Base-by-base conservation (phyloP, 2,113 vertebrate genomes). In the Collichthys lucidus region DNA sequence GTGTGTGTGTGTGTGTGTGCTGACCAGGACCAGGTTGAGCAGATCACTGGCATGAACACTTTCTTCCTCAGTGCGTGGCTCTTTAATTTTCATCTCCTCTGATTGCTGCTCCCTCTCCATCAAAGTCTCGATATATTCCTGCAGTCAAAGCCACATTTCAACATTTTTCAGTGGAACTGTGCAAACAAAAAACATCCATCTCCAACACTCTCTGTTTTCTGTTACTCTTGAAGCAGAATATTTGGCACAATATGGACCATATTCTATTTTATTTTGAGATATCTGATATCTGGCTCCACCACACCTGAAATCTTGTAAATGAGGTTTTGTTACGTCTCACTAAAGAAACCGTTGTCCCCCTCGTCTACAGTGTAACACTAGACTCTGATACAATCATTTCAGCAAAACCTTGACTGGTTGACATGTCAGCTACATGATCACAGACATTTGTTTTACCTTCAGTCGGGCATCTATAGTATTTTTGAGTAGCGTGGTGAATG, bases 51-150 rank as follows among this genome's bases (percentile, higher is more conserved):
- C 95, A 0, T 88, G 94, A 63, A 81, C 73, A 22, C 82, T 91
- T 85, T 98, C 96, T 47, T 96, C 93, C 66, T 95, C 87, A 0
- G 92, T 92, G 75, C 95, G 94, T 80, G 95, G 96, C 29, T 97
- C 97, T 91, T 96, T 97, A 44, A 96, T 57, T 12, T 89, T 92
- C 88, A 95, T 95, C 56, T 96, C 92, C 74, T 95, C 94, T 16
- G 92, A 88, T 14, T 90, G 90, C 72, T 92, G 86, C 87, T 97
- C 95, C 80, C 92, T 95, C 82, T 93, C 93, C 78, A 97, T 92
- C 73, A 97, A 89, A 61, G 93, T 90, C 64, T 96, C 93, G 11
- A 98, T 93, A 73, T 97, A 98, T 31, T 93, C 89, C 98, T 99
- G 81, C 42, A 66, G 60, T 52, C 29, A 75, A 56, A 81, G 57